Percentiles rank a stretch among this genome's conserved stretches.
Evolutionary conservation across 2,113 vertebrate species (phyloP).

Genomic region (Mola mola): DNA sequence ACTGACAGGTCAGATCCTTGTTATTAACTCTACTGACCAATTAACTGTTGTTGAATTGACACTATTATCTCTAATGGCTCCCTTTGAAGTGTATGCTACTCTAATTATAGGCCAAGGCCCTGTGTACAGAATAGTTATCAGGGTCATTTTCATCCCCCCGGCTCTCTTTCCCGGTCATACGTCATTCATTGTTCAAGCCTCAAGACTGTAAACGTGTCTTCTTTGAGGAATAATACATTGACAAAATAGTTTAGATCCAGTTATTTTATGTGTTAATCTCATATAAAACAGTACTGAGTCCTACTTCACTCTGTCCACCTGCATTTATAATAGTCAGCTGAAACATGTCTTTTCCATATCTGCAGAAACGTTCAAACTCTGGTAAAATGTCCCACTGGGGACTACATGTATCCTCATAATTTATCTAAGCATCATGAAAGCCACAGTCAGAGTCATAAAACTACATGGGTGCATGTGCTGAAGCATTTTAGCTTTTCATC

Average conservation of each 20-base stretch:
- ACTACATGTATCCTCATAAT: slow-evolving; percentile 23
- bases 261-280: too few species aligned
- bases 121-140: slow-evolving; percentile 24
- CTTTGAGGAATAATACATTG: not conserved
- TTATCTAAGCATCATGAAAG: slow-evolving; percentile 22
- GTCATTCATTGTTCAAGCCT: slow-evolving; percentile 3
- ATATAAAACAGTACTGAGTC: too few species aligned
- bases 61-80: slow-evolving; percentile 41
- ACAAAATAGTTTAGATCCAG: too few species aligned
- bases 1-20: slow-evolving; percentile 29
- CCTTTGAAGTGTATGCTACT: slow-evolving; percentile 45
- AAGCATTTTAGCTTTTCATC: slow-evolving; percentile 53
- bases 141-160: slow-evolving; percentile 28
- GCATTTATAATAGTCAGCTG: slow-evolving; percentile 3
- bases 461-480: slow-evolving; percentile 39
- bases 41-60: slow-evolving; percentile 48
- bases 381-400: slow-evolving; percentile 18
- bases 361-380: slow-evolving; percentile 36
- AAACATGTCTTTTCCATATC: slow-evolving; percentile 3
- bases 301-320: too few species aligned
- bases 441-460: slow-evolving; percentile 34
- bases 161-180: slow-evolving; percentile 14
- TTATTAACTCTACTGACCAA: slow-evolving; percentile 49
- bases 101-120: slow-evolving; percentile 43
- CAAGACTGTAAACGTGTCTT: slow-evolving; percentile 17